Percentiles rank a stretch among this genome's conserved stretches.
Conservation (phyloP, 2,888 invertebrate species). For the Mactromeris polynyma region DNA sequence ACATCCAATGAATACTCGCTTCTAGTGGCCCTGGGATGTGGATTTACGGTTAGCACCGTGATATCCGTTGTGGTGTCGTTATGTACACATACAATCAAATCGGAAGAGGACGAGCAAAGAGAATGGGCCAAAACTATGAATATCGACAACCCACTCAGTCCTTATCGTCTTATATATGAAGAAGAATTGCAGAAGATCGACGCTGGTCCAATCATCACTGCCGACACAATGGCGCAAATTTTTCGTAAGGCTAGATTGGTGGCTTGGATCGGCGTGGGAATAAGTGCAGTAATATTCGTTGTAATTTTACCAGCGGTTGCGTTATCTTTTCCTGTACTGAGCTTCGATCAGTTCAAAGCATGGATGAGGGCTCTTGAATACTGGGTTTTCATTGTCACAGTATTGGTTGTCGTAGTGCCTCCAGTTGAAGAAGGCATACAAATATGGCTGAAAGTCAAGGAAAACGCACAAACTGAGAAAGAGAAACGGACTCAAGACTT, state of each 20-base stretch:
- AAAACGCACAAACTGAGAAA: conserved; percentile 22
- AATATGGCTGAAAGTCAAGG: conserved; percentile 62
- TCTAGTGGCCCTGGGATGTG: conserved; percentile 74
- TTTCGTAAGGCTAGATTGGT: conserved; percentile 61
- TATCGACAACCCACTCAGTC: conserved; percentile 80
- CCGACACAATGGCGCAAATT: conserved; percentile 65
- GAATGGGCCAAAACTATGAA: conserved; percentile 80
- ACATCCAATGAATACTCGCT: conserved; percentile 78
- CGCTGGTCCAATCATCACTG: conserved; percentile 56
- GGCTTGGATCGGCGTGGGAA: conserved; percentile 53
- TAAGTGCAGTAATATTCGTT: conserved; percentile 63
- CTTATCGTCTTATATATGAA: conserved; percentile 74
- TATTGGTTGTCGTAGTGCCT: conserved; percentile 67
- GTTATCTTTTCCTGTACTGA: conserved; percentile 58
- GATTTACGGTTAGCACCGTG: conserved; percentile 73
- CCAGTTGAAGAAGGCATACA: conserved; percentile 71
- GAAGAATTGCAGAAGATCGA: conserved; percentile 75
- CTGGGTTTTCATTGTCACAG: conserved; percentile 61
- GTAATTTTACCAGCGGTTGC: conserved; percentile 63
- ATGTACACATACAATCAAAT: conserved; percentile 72
- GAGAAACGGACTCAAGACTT: background rate
- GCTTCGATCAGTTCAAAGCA: conserved; percentile 60
- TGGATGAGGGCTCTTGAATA: conserved; percentile 67
- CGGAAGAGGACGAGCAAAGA: conserved; percentile 57
- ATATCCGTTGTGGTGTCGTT: conserved; percentile 78